A percentile compares a stretch with the other conserved stretches of the same genome.
These are phyloP conservation scores for Formicarius rufipectus DNA, from an alignment of 2,113 vertebrate species.

Conservation along the genomic window DNA sequence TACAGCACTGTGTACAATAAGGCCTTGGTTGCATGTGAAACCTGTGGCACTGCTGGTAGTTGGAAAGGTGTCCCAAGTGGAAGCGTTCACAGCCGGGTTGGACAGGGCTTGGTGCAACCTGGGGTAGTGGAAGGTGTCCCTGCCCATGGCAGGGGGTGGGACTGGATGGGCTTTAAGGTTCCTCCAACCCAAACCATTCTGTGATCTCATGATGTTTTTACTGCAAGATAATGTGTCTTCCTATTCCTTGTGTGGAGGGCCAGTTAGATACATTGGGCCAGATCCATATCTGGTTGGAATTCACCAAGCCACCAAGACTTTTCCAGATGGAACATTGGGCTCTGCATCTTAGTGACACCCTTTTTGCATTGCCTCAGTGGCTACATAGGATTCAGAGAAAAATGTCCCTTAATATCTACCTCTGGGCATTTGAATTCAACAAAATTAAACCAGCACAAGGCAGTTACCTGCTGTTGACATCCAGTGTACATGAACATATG, in stretches of 20 bases:
- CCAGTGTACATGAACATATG: rapidly evolving
- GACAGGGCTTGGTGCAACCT: neutral
- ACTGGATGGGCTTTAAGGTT: neutral
- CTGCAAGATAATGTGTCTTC: neutral
- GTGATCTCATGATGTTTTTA: neutral
- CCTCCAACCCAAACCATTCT: neutral
- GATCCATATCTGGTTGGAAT: neutral
- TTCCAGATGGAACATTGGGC: neutral
- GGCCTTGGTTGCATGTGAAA: neutral
- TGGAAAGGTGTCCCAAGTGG: neutral
- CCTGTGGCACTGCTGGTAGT: neutral
- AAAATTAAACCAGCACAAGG: neutral
- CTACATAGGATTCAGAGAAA: neutral
- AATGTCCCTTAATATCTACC: neutral
- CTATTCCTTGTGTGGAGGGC: neutral
- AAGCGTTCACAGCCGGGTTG: neutral
- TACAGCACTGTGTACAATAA: neutral
- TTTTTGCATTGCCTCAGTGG: neutral
- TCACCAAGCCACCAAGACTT: neutral
- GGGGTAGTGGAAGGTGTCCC: neutral
- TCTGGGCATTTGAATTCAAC: neutral
- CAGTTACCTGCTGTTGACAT: neutral
- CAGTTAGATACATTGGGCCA: neutral
- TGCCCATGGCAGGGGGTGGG: neutral
- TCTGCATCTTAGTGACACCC: neutral